Base-by-base conservation (phyloP, 1,140 invertebrate species). In the Eupristina koningsbergeri region DNA sequence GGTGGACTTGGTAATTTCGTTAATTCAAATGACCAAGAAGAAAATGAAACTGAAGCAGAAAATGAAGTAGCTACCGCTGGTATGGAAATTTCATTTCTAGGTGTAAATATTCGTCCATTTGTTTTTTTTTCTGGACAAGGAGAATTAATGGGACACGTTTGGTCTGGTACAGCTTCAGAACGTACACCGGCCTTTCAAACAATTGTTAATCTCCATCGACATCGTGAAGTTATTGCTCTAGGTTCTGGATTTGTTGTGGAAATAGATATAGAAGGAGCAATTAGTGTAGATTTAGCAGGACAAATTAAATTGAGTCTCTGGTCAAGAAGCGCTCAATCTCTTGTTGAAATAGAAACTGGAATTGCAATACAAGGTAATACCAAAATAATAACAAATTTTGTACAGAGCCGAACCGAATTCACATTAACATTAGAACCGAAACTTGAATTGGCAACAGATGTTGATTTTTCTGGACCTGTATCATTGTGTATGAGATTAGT, bases 91-190 rank as follows among this genome's bases (percentile, higher is more conserved):
- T 94, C 94, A 1, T 92, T 98, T 1, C 91, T 97, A 71, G 97
- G 96, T 29, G 95, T 96, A 0, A 94, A 96, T 82, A 91, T 98
- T 17, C 92, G 97, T 74, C 97, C 97, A 0, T 96, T 97, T 84
- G 93, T 96, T 26, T 98, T 98, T 88, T 98, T 98, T 90, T 94
- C 93, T 5, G 96, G 97, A 0, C 96, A 97, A 87, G 94, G 95
- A 0, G 97, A 98, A 89, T 92, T 98, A 0, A 98, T 98, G 97
- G 95, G 97, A 0, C 97, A 97, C 86, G 95, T 98, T 8, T 98
- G 97, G 97, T 95, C 96, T 0, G 96, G 96, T 0, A 96, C 95
- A 7, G 96, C 94, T 3, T 96, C 96, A 0, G 96, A 97, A 75
- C 94, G 95, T 67, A 97, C 96, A 0, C 94, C 97, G 0, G 97